phyloP scores from a whole-genome alignment of 2,797 vertebrate genomes.

The Peromyscus eremicus region DNA sequence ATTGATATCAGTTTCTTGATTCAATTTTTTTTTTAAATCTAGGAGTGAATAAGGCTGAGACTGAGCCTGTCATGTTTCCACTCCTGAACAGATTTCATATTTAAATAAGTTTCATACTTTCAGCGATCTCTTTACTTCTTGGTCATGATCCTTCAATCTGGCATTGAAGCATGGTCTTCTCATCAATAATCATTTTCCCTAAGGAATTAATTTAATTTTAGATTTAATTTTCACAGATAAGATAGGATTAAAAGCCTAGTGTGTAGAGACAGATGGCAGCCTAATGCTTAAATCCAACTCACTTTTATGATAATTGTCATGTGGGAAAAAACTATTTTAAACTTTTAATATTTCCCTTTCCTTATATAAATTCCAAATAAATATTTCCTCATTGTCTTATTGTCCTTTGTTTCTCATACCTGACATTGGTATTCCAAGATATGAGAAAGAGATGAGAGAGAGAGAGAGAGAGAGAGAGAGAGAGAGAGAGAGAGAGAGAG shows the following conservation, averaged over 20 bases:
- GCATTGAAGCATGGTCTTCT: background rate
- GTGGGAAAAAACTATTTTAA: background rate
- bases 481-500: background rate
- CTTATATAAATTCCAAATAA: background rate
- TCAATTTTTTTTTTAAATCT: background rate
- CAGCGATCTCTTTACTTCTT: background rate
- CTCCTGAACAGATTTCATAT: background rate
- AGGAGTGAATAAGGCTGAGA: background rate
- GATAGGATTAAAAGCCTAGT: background rate
- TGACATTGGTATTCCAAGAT: background rate
- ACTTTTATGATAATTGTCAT: background rate
- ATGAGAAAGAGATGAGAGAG: background rate
- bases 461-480: background rate
- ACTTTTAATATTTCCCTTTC: background rate
- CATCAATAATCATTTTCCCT: background rate
- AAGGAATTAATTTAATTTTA: background rate
- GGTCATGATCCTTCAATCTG: background rate
- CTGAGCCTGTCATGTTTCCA: background rate
- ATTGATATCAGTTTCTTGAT: background rate
- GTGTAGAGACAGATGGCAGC: background rate
- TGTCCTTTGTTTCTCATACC: background rate
- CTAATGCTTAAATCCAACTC: background rate
- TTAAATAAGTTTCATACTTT: background rate
- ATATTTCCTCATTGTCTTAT: background rate
- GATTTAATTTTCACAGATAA: constrained; percentile 10